phyloP scores from a whole-genome alignment of 2,797 vertebrate species.

The Podarcis siculus region DNA sequence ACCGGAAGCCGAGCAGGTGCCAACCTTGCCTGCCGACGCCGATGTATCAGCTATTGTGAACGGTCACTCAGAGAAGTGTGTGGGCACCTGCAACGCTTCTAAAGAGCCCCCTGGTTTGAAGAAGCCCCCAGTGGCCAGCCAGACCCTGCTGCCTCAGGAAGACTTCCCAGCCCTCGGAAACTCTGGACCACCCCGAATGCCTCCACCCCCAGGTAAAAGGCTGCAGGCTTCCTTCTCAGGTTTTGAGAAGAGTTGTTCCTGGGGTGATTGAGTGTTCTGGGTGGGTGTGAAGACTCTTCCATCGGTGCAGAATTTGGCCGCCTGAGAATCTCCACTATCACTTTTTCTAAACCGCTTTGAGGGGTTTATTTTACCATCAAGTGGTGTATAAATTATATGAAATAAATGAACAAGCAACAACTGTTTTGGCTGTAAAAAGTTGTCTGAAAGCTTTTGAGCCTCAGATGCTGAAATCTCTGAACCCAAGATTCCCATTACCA shows the following conservation, averaged over 20 bases:
- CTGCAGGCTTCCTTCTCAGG: background rate
- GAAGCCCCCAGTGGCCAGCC: conserved; percentile 68
- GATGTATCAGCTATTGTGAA: conserved; percentile 74
- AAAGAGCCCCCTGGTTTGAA: conserved; percentile 82
- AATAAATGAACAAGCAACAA: too few relatives aligned
- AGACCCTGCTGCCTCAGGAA: conserved; percentile 80
- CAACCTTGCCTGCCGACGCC: background rate
- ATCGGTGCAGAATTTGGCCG: too few relatives aligned
- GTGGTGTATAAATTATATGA: too few relatives aligned
- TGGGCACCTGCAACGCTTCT: conserved; percentile 48
- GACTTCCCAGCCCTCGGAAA: conserved; percentile 92
- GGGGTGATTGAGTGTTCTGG: too few relatives aligned
- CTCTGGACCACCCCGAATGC: conserved; percentile 84
- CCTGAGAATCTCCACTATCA: background rate
- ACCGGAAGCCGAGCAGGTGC: conserved; percentile 71
- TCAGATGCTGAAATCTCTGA: background rate
- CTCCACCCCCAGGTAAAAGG: conserved; percentile 92
- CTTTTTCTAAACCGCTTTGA: too few relatives aligned
- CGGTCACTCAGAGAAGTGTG: conserved; percentile 80
- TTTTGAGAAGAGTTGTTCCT: too few relatives aligned
- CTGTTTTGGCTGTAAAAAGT: too few relatives aligned
- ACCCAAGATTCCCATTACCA: background rate
- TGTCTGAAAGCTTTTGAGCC: too few relatives aligned
- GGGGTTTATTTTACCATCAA: too few relatives aligned
- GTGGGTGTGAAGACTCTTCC: background rate